Conservation (phyloP, 2,113 vertebrate genomes). For the Phyllopteryx taeniolatus region DNA sequence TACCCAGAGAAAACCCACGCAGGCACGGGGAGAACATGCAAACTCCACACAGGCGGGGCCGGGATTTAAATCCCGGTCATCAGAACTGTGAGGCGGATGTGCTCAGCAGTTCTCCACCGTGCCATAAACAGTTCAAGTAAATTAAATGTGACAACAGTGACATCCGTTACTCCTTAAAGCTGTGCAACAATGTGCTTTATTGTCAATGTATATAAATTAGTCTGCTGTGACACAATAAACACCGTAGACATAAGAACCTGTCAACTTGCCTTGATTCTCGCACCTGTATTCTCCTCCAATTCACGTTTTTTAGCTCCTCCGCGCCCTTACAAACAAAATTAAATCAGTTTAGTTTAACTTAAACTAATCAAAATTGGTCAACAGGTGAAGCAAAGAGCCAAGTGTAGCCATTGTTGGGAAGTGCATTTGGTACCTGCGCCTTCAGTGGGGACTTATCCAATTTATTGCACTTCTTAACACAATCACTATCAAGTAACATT, state of each 20-base stretch:
- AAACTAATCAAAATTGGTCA: neutral
- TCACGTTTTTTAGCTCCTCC: conserved; percentile 87
- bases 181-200: neutral
- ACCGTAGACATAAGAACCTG: neutral
- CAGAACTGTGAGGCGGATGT: no score
- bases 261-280: conserved; percentile 83
- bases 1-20: no score
- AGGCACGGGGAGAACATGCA: no score
- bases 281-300: conserved; percentile 80
- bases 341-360: neutral
- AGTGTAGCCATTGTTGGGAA: neutral
- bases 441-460: no score
- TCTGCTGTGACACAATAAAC: neutral
- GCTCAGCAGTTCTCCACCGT: no score
- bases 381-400: neutral
- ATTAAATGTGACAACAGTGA: no score
- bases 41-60: no score
- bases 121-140: no score
- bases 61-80: no score
- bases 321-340: conserved; percentile 72
- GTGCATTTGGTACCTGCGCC: no score
- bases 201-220: neutral
- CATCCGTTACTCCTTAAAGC: neutral
- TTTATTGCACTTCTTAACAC: no score
- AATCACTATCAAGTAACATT: no score